Percentiles rank a stretch among this genome's conserved stretches.
phyloP scores from a whole-genome alignment of 35 echinoderm and acorn worm genomes.

The Apostichopus parvimensis region DNA sequence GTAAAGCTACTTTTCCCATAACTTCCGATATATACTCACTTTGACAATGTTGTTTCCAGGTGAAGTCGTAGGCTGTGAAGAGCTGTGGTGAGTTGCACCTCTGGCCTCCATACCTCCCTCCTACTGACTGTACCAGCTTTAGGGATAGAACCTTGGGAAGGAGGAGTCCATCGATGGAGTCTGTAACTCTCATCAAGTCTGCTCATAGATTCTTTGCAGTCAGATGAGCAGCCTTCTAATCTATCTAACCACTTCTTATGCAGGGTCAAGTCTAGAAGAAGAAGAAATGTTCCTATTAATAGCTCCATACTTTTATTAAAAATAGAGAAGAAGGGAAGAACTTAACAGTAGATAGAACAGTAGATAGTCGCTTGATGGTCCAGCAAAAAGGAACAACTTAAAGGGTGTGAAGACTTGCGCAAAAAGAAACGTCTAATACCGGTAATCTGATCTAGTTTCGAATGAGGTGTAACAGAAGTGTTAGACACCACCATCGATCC shows the following conservation, averaged over 20 bases:
- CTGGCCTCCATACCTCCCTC: slow-evolving; percentile 32
- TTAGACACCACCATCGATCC: too few relatives aligned
- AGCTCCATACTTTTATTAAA: too few relatives aligned
- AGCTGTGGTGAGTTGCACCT: slow-evolving; percentile 39
- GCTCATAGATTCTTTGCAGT: neutral
- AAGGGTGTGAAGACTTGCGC: neutral
- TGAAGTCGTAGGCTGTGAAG: slow-evolving; percentile 61
- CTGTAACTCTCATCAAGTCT: slow-evolving; percentile 49
- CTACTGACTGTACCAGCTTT: neutral
- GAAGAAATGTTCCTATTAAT: neutral
- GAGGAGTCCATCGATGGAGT: slow-evolving; percentile 39
- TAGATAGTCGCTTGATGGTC: too few relatives aligned
- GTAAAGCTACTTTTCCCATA: neutral
- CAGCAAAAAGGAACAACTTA: neutral
- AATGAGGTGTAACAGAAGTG: too few relatives aligned
- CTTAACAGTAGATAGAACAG: too few relatives aligned
- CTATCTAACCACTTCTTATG: neutral
- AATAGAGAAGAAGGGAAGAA: too few relatives aligned
- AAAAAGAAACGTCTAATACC: too few relatives aligned
- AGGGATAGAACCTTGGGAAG: neutral
- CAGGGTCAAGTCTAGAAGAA: neutral
- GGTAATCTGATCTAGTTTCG: too few relatives aligned
- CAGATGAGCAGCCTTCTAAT: neutral
- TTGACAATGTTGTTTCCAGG: slow-evolving; percentile 50
- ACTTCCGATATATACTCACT: slow-evolving; percentile 23